These are phyloP conservation scores for Laspeyria flexula DNA, from an alignment of 2,888 invertebrate species.

Conservation along the genomic window DNA sequence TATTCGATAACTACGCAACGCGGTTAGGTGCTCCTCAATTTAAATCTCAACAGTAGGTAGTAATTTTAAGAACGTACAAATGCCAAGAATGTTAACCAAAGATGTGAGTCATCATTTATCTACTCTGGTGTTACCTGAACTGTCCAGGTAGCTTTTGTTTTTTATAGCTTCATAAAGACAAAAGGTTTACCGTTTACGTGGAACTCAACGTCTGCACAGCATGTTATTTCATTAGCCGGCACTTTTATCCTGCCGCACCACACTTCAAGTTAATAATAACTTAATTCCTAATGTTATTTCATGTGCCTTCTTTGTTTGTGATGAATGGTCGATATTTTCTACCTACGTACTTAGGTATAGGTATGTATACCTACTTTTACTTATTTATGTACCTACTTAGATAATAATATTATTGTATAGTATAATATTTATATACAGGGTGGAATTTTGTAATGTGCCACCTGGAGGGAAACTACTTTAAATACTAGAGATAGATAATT, in stretches of 20 bases:
- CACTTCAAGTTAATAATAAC: neutral
- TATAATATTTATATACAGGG: too few species aligned
- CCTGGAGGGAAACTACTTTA: too few species aligned
- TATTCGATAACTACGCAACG: too few species aligned
- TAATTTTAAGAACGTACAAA: constrained; percentile 9
- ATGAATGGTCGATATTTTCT: too few species aligned
- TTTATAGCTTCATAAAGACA: constrained; percentile 20
- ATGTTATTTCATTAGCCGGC: constrained; percentile 25
- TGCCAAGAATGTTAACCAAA: constrained; percentile 28
- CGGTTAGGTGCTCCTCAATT: too few species aligned
- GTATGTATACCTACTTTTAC: too few species aligned
- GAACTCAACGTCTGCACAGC: constrained; percentile 18
- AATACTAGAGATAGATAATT: too few species aligned
- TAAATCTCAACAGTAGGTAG: constrained; percentile 2
- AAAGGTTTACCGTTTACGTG: constrained; percentile 15
- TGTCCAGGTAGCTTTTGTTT: constrained; percentile 27
- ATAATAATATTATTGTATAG: too few species aligned
- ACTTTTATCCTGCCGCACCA: neutral
- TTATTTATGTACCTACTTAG: too few species aligned
- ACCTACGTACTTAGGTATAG: too few species aligned
- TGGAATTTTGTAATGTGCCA: too few species aligned
- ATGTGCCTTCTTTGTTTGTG: too few species aligned
- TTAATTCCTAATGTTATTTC: neutral
- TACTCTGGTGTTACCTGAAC: constrained; percentile 33
- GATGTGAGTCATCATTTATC: constrained; percentile 37